These are phyloP conservation scores for Epinephelus malabaricus DNA, from an alignment of 2,797 vertebrate genomes.

Conservation along the genomic window DNA sequence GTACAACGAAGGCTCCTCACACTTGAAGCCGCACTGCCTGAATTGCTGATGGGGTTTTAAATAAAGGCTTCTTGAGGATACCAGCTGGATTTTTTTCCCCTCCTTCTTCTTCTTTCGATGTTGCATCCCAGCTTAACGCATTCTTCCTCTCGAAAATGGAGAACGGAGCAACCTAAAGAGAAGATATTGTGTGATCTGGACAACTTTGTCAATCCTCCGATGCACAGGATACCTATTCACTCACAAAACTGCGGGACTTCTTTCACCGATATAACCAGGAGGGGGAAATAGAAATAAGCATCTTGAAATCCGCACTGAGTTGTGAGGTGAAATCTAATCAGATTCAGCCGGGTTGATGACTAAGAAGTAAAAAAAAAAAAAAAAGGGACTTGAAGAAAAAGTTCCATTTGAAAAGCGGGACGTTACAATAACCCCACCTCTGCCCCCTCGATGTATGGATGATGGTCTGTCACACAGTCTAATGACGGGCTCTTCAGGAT, in stretches of 20 bases:
- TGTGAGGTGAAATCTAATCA: slow-evolving; percentile 98
- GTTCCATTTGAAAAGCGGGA: slow-evolving; percentile 73
- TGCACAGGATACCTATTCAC: slow-evolving; percentile 35
- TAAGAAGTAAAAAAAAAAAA: slow-evolving; percentile 43
- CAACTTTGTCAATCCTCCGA: slow-evolving; percentile 57
- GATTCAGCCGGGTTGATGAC: slow-evolving; percentile 81
- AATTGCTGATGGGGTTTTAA: slow-evolving; percentile 43
- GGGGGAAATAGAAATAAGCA: slow-evolving; percentile 71
- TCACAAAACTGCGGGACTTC: slow-evolving; percentile 55
- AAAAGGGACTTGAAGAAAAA: slow-evolving; percentile 75
- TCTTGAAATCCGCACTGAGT: slow-evolving; percentile 92
- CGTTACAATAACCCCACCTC: slow-evolving; percentile 46
- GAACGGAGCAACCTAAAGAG: slow-evolving; percentile 46
- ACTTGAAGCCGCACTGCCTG: slow-evolving; percentile 12
- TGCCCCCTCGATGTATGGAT: slow-evolving; percentile 39
- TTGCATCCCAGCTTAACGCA: slow-evolving; percentile 34
- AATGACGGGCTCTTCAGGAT: slow-evolving; percentile 51
- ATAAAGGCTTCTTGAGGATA: slow-evolving; percentile 57
- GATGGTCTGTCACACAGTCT: slow-evolving; percentile 43
- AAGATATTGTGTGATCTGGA: slow-evolving; percentile 35
- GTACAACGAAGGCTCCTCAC: slow-evolving; percentile 25
- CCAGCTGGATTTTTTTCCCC: slow-evolving; percentile 57
- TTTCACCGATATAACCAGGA: slow-evolving; percentile 54
- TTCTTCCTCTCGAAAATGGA: slow-evolving; percentile 41
- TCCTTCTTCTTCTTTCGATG: slow-evolving; percentile 3